Conservation (phyloP, 2,888 invertebrate species). For the Dendrolimus pini region DNA sequence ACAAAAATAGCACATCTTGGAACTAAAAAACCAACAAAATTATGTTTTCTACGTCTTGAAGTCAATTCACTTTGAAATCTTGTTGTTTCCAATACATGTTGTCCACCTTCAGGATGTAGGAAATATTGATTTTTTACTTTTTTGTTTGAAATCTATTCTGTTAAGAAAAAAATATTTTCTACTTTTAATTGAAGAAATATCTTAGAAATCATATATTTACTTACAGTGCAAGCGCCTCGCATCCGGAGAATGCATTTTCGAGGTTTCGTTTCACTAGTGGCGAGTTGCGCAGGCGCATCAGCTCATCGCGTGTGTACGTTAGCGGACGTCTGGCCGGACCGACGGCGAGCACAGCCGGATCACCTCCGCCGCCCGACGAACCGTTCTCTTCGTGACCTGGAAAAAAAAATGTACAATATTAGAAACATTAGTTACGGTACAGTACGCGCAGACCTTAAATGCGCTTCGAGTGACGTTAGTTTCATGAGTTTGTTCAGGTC, state of each 20-base stretch:
- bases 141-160: too few species aligned
- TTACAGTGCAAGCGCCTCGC: constrained; percentile 59
- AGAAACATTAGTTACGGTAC: too few species aligned
- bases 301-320: constrained; percentile 81
- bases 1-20: constrained; percentile 1
- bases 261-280: constrained; percentile 84
- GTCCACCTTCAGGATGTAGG: too few species aligned
- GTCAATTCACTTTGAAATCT: neutral
- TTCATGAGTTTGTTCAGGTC: too few species aligned
- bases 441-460: too few species aligned
- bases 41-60: too few species aligned
- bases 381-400: constrained; percentile 50
- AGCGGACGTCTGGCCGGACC: constrained; percentile 65
- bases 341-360: constrained; percentile 77
- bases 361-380: constrained; percentile 48
- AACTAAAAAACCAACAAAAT: neutral
- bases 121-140: too few species aligned
- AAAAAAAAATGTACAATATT: neutral
- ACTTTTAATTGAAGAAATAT: too few species aligned
- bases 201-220: constrained; percentile 15
- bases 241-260: constrained; percentile 74
- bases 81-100: neutral
- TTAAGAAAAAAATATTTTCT: too few species aligned
- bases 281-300: constrained; percentile 82
- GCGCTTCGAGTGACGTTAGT: too few species aligned